Conservation (phyloP, 2,888 invertebrate species). For the Protophormia terraenovae region DNA sequence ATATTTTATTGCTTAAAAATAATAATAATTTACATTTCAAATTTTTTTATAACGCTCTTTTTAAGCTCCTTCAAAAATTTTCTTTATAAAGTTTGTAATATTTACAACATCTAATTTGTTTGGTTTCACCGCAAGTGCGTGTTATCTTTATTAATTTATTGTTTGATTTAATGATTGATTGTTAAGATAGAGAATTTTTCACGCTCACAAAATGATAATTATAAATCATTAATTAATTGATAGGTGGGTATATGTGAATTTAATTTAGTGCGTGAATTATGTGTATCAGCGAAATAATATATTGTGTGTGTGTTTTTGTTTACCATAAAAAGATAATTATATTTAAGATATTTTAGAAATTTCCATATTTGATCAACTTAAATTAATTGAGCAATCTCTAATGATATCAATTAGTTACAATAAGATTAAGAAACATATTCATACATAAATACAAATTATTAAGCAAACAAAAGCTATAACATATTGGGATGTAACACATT, state of each 20-base stretch:
- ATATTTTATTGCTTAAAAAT: too few species aligned
- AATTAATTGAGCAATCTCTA: too few species aligned
- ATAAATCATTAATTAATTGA: background rate
- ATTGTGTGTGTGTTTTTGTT: background rate
- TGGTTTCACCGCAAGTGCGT: background rate
- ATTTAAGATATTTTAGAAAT: background rate
- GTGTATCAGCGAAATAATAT: background rate
- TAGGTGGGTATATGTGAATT: background rate
- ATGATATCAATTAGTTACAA: too few species aligned
- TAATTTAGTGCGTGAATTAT: background rate
- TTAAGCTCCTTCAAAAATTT: background rate
- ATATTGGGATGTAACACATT: too few species aligned
- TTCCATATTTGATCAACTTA: too few species aligned
- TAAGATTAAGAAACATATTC: too few species aligned
- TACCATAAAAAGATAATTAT: too few species aligned
- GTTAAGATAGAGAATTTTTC: conserved; percentile 19
- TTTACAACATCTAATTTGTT: background rate
- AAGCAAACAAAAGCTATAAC: too few species aligned
- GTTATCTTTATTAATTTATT: conserved; percentile 13
- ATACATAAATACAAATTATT: too few species aligned
- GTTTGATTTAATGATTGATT: conserved; percentile 22
- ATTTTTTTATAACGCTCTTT: background rate
- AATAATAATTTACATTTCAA: background rate
- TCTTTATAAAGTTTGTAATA: background rate
- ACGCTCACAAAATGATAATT: background rate